Conservation (phyloP, 2,797 vertebrate species). For the Fistularia commersonii region DNA sequence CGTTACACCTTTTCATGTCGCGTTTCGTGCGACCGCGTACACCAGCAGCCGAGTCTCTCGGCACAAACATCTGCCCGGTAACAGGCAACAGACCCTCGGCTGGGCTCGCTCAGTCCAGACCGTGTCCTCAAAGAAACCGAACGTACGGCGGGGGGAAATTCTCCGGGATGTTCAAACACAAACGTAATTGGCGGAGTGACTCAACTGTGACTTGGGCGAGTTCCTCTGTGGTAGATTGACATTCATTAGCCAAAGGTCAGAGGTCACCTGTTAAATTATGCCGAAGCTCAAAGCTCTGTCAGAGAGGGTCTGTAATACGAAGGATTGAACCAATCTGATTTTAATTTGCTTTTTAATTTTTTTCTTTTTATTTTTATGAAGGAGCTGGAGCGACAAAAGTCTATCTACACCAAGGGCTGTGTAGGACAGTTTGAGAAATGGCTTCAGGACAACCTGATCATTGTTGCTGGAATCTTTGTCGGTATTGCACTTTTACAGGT, state of each 20-base stretch:
- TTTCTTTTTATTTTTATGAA: constrained; percentile 36
- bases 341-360: neutral
- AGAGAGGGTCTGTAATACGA: neutral
- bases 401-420: constrained; percentile 89
- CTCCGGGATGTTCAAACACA: constrained; percentile 24
- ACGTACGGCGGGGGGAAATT: constrained; percentile 20
- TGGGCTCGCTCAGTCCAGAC: constrained; percentile 33
- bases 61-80: constrained; percentile 41
- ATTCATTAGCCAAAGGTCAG: constrained; percentile 36
- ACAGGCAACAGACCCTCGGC: constrained; percentile 52
- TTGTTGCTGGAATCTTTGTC: constrained; percentile 86
- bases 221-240: neutral
- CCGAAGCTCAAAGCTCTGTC: constrained; percentile 2
- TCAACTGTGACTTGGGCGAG: constrained; percentile 8
- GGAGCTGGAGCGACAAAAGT: constrained; percentile 83
- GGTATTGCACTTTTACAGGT: constrained; percentile 90
- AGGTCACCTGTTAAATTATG: constrained; percentile 10
- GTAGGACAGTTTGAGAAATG: constrained; percentile 93
- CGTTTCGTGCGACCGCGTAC: constrained; percentile 18
- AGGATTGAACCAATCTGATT: neutral
- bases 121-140: constrained; percentile 18
- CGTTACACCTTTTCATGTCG: constrained; percentile 43
- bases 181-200: constrained; percentile 30
- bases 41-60: constrained; percentile 16
- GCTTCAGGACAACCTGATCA: constrained; percentile 89